Conservation (phyloP, 2,888 invertebrate genomes). For the Diploptera punctata region DNA sequence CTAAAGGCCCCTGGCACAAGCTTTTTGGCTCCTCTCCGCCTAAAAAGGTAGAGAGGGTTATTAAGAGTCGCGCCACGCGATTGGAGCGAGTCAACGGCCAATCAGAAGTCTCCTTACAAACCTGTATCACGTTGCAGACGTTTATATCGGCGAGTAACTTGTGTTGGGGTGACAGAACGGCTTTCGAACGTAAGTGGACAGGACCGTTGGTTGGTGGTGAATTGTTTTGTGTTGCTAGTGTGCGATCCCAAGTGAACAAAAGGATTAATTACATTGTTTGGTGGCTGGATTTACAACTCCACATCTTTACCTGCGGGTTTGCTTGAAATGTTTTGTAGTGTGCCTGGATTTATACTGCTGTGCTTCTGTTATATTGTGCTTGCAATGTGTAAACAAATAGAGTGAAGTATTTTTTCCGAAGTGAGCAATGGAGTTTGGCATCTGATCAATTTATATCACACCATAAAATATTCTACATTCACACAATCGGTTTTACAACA, state of each 20-base stretch:
- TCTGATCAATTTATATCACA: no score
- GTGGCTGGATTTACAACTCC: neutral
- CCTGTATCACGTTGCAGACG: conserved; percentile 79
- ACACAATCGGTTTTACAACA: no score
- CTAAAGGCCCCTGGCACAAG: conserved; percentile 21
- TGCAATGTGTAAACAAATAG: no score
- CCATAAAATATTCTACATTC: no score
- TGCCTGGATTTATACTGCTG: neutral
- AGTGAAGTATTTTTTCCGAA: no score
- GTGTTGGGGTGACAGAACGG: conserved; percentile 91
- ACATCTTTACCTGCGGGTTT: neutral
- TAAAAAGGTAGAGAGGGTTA: conserved; percentile 67
- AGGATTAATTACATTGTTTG: neutral
- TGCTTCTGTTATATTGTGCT: no score
- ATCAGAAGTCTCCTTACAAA: conserved; percentile 57
- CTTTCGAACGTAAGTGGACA: conserved; percentile 92
- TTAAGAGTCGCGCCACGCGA: conserved; percentile 56
- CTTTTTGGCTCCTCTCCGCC: conserved; percentile 51
- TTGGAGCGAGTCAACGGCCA: conserved; percentile 58
- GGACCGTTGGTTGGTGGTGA: conserved; percentile 40
- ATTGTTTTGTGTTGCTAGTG: neutral
- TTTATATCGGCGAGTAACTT: conserved; percentile 76
- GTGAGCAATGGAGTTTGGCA: no score
- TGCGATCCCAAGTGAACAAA: neutral
- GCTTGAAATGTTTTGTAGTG: neutral